phyloP scores from a whole-genome alignment of 2,797 vertebrate species.

The Enoplosus armatus region DNA sequence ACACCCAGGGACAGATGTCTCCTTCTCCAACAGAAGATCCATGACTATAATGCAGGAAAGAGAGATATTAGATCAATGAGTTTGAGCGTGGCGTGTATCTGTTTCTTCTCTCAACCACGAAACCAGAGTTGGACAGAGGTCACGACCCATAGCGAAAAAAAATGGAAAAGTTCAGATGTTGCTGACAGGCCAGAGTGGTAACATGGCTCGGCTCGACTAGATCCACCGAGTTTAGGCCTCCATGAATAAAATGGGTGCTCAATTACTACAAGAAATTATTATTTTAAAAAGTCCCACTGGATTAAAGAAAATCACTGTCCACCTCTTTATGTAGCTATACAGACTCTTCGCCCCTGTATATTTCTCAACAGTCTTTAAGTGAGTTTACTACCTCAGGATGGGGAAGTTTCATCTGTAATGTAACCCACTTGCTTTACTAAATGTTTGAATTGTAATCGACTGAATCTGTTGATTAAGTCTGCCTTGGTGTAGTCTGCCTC shows the following conservation, averaged over 20 bases:
- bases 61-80: conserved; percentile 56
- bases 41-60: conserved; percentile 53
- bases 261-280: conserved; percentile 4
- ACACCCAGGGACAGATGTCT: conserved; percentile 22
- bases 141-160: conserved; percentile 34
- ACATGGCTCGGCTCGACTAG: conserved; percentile 21
- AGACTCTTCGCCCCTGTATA: too few species aligned
- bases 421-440: neutral
- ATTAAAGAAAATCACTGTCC: neutral
- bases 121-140: conserved; percentile 64
- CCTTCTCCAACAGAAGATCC: conserved; percentile 49
- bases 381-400: neutral
- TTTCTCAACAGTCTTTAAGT: neutral
- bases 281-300: neutral
- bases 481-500: neutral
- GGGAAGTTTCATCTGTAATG: neutral
- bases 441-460: neutral
- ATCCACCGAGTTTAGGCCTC: conserved; percentile 7
- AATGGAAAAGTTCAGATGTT: conserved; percentile 46
- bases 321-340: neutral
- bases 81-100: conserved; percentile 35
- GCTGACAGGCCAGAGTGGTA: conserved; percentile 12
- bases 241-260: conserved; percentile 2
- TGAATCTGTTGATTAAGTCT: neutral
- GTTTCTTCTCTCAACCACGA: conserved; percentile 47